Conservation (phyloP, 37 sponge, comb jelly and placozoan species). For the Halisarca cf. caerulea region DNA sequence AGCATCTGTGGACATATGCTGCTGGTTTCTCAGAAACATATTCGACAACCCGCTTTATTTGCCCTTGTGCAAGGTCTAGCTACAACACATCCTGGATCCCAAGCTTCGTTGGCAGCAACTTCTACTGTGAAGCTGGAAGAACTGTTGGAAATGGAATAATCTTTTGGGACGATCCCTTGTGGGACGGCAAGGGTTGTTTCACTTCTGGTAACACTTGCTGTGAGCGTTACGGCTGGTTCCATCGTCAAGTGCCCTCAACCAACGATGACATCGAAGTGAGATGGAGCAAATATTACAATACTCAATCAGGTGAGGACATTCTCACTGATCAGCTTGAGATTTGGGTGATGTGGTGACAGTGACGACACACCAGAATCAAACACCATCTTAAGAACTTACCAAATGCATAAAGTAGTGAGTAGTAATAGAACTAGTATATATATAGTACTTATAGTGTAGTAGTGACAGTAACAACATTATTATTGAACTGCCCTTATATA, state of each 20-base stretch:
- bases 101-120: constrained; percentile 2
- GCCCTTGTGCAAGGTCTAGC: neutral
- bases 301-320: neutral
- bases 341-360: constrained; percentile 23
- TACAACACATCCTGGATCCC: neutral
- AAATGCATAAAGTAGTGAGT: too few relatives aligned
- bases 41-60: neutral
- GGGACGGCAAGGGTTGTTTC: constrained; percentile 18
- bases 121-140: constrained; percentile 9
- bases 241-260: neutral
- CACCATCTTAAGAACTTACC: too few relatives aligned
- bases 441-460: too few relatives aligned
- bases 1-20: constrained; percentile 21
- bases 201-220: constrained; percentile 5
- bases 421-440: too few relatives aligned
- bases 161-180: constrained; percentile 10
- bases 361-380: neutral
- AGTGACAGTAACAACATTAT: too few relatives aligned
- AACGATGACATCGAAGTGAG: constrained; percentile 19
- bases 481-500: too few relatives aligned
- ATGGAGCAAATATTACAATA: neutral
- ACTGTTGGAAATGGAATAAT: neutral
- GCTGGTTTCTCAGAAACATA: neutral
- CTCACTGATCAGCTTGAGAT: constrained; percentile 19
- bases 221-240: constrained; percentile 28